phyloP scores from a whole-genome alignment of 2,113 vertebrate genomes.

The Pimephales promelas region DNA sequence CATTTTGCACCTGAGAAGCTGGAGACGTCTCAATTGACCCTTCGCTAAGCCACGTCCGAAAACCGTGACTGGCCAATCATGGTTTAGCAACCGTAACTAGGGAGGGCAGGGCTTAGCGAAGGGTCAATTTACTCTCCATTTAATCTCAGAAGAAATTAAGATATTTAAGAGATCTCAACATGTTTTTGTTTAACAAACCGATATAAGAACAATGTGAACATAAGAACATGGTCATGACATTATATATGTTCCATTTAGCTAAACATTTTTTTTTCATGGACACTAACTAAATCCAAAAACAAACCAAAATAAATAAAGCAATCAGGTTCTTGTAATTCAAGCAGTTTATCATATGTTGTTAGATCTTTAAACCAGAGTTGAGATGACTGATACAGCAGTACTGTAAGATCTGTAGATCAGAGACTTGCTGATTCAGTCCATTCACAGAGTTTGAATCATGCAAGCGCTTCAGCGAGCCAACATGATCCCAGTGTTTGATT shows the following conservation, averaged over 20 bases:
- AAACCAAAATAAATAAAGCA: not conserved
- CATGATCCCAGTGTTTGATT: not conserved
- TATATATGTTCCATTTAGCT: not conserved
- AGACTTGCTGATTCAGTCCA: not conserved
- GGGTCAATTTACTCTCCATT: not conserved
- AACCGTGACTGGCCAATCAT: too few relatives aligned
- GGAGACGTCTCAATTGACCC: not conserved
- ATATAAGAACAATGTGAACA: not conserved
- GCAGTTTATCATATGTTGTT: not conserved
- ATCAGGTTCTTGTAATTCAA: conserved; percentile 12
- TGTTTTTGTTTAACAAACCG: too few relatives aligned
- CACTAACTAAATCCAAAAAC: not conserved
- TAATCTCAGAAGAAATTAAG: not conserved
- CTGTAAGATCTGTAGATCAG: conserved; percentile 23
- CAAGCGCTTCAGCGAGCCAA: not conserved
- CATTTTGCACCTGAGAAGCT: not conserved
- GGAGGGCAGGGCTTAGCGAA: too few relatives aligned
- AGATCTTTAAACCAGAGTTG: conserved; percentile 1
- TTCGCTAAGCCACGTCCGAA: too few relatives aligned
- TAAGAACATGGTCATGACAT: not conserved
- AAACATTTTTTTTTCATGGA: too few relatives aligned
- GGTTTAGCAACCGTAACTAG: too few relatives aligned
- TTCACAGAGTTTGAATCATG: not conserved
- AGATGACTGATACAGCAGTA: conserved; percentile 1
- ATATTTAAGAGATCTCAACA: too few relatives aligned